Conservation (phyloP, 2,113 vertebrate genomes). For the Tympanuchus pallidicinctus region DNA sequence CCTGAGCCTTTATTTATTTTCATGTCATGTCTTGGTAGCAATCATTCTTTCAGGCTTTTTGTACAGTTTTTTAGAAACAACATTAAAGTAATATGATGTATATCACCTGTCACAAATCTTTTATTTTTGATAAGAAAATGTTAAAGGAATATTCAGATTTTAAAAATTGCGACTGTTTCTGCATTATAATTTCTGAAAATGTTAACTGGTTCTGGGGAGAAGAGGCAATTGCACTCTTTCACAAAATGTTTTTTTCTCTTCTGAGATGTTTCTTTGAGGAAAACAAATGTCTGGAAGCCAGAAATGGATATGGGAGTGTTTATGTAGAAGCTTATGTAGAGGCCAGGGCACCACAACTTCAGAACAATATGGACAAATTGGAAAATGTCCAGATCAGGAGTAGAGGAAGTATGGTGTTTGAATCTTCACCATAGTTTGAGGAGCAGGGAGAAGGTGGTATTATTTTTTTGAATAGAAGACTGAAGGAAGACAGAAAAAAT, state of each 20-base stretch:
- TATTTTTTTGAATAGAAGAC: background rate
- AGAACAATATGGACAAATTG: background rate
- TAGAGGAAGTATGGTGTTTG: background rate
- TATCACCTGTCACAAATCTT: background rate
- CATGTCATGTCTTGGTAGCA: background rate
- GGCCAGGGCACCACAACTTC: background rate
- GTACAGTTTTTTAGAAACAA: accelerated
- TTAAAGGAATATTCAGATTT: background rate
- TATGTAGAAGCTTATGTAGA: background rate
- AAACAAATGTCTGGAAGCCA: background rate
- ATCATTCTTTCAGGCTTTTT: background rate
- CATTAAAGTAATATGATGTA: background rate
- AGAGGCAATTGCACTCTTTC: background rate
- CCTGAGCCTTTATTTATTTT: background rate
- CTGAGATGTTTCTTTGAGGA: background rate
- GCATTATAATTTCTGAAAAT: background rate
- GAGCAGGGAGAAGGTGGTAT: background rate
- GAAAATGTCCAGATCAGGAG: background rate
- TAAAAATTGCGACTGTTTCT: background rate
- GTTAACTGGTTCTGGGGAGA: background rate
- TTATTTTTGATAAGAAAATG: background rate
- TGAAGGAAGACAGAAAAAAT: background rate
- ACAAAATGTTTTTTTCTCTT: background rate
- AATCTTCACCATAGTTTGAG: background rate
- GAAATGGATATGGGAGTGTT: accelerated